A percentile compares a stretch with the other conserved stretches of the same genome.
Conservation (phyloP, 2,113 vertebrate genomes). For the Verasper variegatus region DNA sequence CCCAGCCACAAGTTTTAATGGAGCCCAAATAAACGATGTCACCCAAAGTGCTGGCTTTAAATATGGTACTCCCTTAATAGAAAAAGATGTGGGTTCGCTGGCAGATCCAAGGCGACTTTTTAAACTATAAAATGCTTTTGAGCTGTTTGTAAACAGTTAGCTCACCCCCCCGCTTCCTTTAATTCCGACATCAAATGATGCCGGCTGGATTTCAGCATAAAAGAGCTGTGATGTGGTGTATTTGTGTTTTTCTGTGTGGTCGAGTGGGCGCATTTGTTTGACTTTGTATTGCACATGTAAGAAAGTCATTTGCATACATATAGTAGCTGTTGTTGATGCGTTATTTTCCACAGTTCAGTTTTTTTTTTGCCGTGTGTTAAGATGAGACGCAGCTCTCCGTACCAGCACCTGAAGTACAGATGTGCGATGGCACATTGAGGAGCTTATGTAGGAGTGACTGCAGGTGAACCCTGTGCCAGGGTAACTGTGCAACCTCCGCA, state of each 20-base stretch:
- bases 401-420: conserved; percentile 15
- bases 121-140: conserved; percentile 9
- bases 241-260: conserved; percentile 1
- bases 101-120: conserved; percentile 8
- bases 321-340: too few species aligned
- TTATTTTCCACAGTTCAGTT: not conserved
- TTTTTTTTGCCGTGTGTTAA: not conserved
- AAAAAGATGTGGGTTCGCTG: not conserved
- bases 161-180: not conserved
- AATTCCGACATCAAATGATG: conserved; percentile 34
- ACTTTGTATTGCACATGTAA: not conserved
- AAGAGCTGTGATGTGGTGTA: conserved; percentile 12
- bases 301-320: not conserved
- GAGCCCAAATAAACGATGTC: conserved; percentile 19
- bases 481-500: conserved; percentile 44
- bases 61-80: conserved; percentile 8
- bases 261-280: not conserved
- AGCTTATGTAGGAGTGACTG: conserved; percentile 35
- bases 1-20: conserved; percentile 20
- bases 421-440: conserved; percentile 1
- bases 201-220: not conserved
- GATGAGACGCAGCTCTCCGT: not conserved
- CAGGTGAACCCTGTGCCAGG: conserved; percentile 33
- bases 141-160: conserved; percentile 6
- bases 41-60: conserved; percentile 18